Percentiles rank a stretch among this genome's conserved stretches.
These are phyloP conservation scores for Cervus canadensis DNA, from an alignment of 2,113 vertebrate species.

Conservation along the genomic window DNA sequence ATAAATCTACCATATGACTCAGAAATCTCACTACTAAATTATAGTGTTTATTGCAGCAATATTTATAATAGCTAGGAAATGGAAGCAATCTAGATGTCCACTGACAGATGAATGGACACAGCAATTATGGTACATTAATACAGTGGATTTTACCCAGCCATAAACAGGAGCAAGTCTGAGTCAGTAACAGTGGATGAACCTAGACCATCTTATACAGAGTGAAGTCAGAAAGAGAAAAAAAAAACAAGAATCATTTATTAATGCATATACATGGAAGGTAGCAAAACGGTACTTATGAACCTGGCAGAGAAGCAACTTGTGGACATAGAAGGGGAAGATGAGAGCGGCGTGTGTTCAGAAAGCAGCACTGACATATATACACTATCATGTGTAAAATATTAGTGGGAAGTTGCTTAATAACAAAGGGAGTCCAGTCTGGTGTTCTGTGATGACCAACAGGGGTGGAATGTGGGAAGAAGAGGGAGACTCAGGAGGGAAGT, in stretches of 20 bases:
- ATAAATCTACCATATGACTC: background rate
- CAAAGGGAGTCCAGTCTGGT: background rate
- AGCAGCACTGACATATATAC: background rate
- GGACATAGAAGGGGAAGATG: background rate
- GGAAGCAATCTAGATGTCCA: background rate
- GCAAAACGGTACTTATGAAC: background rate
- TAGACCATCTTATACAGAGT: background rate
- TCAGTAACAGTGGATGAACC: background rate
- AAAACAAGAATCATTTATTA: background rate
- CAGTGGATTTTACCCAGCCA: background rate
- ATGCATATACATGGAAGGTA: background rate
- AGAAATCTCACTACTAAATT: background rate
- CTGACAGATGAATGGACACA: background rate
- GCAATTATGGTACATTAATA: background rate
- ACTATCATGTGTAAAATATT: background rate
- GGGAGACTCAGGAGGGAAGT: background rate
- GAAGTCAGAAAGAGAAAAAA: background rate
- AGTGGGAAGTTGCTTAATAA: background rate
- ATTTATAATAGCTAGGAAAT: background rate
- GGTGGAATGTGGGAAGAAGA: background rate
- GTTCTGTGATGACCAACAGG: background rate
- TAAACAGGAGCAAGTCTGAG: background rate
- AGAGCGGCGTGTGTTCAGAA: background rate
- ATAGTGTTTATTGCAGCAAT: background rate
- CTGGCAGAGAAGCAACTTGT: background rate